These are phyloP conservation scores for Punctoribates punctum DNA, from an alignment of 2,888 invertebrate genomes.

Conservation along the genomic window DNA sequence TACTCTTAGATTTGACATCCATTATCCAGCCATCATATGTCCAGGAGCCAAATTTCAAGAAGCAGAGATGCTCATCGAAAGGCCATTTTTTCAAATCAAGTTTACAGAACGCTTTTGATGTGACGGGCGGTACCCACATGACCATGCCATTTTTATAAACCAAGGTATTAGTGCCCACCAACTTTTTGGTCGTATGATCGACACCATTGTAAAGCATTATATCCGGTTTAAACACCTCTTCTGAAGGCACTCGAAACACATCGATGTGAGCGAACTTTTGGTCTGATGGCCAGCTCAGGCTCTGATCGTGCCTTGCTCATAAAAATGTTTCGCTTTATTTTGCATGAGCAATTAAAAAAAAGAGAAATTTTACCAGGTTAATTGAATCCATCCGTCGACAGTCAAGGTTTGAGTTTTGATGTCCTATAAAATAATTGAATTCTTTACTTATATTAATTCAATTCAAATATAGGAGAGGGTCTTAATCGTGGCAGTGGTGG, in stretches of 20 bases:
- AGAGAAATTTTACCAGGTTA: background rate
- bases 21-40: background rate
- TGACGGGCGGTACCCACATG: background rate
- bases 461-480: too few relatives aligned
- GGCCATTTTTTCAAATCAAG: background rate
- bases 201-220: conserved; percentile 6
- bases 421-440: background rate
- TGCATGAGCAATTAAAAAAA: background rate
- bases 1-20: too few relatives aligned
- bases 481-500: too few relatives aligned
- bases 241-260: background rate
- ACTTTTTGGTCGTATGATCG: background rate
- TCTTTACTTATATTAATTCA: too few relatives aligned
- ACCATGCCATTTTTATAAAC: background rate
- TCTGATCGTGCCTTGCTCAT: background rate
- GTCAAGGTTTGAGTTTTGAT: background rate
- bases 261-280: too few relatives aligned
- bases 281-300: too few relatives aligned
- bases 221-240: background rate
- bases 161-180: background rate
- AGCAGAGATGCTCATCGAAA: conserved; percentile 2
- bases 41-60: conserved; percentile 22
- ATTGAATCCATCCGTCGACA: background rate
- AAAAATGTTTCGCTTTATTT: background rate
- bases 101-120: background rate